Conservation (phyloP, 2,113 vertebrate genomes). For the Candoia aspera region DNA sequence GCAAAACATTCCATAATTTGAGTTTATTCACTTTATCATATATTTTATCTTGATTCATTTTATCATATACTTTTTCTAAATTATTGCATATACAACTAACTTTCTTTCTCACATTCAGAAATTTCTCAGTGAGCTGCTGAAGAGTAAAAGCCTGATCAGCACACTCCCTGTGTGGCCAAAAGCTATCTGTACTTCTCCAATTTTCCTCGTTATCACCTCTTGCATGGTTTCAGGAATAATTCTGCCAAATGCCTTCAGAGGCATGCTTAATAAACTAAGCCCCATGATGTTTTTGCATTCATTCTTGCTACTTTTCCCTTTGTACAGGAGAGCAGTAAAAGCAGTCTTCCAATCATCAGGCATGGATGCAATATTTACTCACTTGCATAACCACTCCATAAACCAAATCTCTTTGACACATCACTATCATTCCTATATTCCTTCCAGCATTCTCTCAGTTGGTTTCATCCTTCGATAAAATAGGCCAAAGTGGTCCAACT, state of each 20-base stretch:
- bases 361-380: too few relatives aligned
- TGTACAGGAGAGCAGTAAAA: too few relatives aligned
- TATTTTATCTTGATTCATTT: not conserved
- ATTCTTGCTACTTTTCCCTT: too few relatives aligned
- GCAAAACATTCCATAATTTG: not conserved
- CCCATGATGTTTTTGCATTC: too few relatives aligned
- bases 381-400: not conserved
- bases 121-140: not conserved
- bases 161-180: too few relatives aligned
- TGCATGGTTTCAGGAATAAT: too few relatives aligned
- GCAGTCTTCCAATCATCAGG: too few relatives aligned
- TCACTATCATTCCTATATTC: not conserved
- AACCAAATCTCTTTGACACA: not conserved
- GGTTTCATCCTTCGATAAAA: not conserved
- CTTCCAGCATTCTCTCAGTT: not conserved
- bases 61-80: not conserved
- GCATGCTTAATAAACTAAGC: too few relatives aligned
- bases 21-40: too few relatives aligned
- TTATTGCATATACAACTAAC: not conserved
- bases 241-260: too few relatives aligned
- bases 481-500: not conserved
- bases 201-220: too few relatives aligned
- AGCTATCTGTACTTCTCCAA: too few relatives aligned
- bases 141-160: not conserved
- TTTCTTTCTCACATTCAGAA: not conserved